Evolutionary conservation across 2,888 invertebrate species (phyloP), one percentile per base, ranked within the genome.

Genomic region (Ochropleura plecta): DNA sequence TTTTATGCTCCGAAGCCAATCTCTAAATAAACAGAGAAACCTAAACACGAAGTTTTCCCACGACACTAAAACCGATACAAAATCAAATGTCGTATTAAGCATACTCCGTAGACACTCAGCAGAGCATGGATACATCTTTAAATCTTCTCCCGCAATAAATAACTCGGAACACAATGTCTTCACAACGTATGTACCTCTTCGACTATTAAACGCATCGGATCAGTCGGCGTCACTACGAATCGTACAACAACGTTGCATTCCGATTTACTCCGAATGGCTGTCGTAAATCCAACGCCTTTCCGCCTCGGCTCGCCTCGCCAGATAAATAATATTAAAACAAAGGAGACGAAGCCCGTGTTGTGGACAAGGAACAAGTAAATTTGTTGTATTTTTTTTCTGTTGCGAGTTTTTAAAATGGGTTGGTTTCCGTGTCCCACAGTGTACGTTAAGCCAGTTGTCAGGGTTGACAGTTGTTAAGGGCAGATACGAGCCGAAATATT

Each of bases 271-370:
- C 66, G 82, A 84, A 86, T 85, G 83, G 83, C 63, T 71, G 83
- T 88, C 88, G 88, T 88, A 88, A 88, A 88, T 88, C 83, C 87
- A 76, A 71, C 74, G 73, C 80, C 78, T 81, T 81, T 77, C 77
- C 78, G 81, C 76, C 75, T 77, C 87, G 81, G 77, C 68, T 81
- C 72, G 82, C 69, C 67, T 79, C 78, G 79, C 66, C 78, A 78
- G 82, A 88, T 88, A 89, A 89, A 89, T 89, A 88, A 86, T 88
- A 88, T 88, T 84, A 82, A 86, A 89, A 88, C 85, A 85, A 86
- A 87, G 79, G 81, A 81, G 66, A 82, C 82, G 79, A 79, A 84
- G 68, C 60, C 67, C 66, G 73, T 70, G 70, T 66, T 74, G 76
- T 66, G 71, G 67, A 73, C 70, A 53, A 76, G 76, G 63, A 67